A percentile compares a stretch with the other conserved stretches of the same genome.
Conservation (phyloP, 2,888 invertebrate genomes). For the Germaria angustata region DNA sequence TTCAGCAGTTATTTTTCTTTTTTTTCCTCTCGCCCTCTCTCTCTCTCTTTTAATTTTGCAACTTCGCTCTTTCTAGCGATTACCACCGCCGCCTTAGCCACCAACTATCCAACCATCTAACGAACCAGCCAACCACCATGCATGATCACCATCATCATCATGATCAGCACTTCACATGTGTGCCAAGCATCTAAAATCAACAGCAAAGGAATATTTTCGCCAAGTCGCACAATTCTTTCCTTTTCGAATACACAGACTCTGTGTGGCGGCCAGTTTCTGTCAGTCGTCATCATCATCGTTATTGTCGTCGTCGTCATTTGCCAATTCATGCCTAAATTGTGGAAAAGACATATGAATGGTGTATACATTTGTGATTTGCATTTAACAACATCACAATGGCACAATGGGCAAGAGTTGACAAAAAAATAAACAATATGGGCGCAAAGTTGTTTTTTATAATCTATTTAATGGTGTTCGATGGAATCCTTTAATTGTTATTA, state of each 20-base stretch:
- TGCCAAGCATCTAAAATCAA: constrained; percentile 35
- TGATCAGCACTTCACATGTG: constrained; percentile 42
- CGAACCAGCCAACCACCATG: constrained; percentile 32
- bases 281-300: constrained; percentile 56
- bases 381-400: constrained; percentile 49
- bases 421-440: too few relatives aligned
- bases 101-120: neutral
- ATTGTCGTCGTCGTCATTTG: constrained; percentile 45
- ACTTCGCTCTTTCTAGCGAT: constrained; percentile 24
- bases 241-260: constrained; percentile 44
- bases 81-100: constrained; percentile 29
- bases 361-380: constrained; percentile 52
- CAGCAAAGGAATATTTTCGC: constrained; percentile 25
- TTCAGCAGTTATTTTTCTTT: constrained; percentile 4
- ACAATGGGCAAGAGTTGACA: constrained; percentile 11
- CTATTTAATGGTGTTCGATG: too few relatives aligned
- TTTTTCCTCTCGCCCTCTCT: neutral
- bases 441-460: too few relatives aligned
- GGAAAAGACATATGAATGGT: constrained; percentile 42
- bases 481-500: too few relatives aligned
- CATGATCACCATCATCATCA: constrained; percentile 34
- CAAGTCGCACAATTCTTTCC: constrained; percentile 14
- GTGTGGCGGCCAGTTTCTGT: constrained; percentile 62
- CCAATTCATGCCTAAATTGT: constrained; percentile 62
- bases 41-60: constrained; percentile 17